Percentiles rank a stretch among this genome's conserved stretches.
Evolutionary conservation across 2,888 invertebrate species (phyloP).

Genomic region (Drosophila quasianomalipes): DNA sequence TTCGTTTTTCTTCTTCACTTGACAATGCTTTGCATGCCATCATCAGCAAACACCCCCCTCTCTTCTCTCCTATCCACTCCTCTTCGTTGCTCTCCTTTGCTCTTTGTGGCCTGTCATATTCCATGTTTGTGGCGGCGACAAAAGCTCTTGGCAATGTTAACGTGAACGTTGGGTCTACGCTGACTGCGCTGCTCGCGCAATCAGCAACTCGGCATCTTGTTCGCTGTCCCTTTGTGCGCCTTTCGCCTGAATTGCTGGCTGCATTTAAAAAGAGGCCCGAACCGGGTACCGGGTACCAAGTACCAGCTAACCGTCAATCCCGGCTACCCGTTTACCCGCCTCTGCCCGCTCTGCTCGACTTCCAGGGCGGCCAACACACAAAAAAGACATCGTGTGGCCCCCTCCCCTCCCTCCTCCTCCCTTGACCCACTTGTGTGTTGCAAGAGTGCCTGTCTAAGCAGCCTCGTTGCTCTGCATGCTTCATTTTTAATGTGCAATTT

Average conservation of each 20-base stretch:
- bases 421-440: background rate
- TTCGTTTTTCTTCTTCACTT: slow-evolving; percentile 70
- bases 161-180: slow-evolving; percentile 31
- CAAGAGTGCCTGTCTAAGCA: slow-evolving; percentile 19
- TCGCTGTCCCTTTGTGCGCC: slow-evolving; percentile 80
- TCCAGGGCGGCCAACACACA: slow-evolving; percentile 59
- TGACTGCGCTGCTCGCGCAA: slow-evolving; percentile 67
- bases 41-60: slow-evolving; percentile 4
- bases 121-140: slow-evolving; percentile 79
- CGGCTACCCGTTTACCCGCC: slow-evolving; percentile 7
- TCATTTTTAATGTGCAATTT: slow-evolving; percentile 78
- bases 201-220: slow-evolving; percentile 81
- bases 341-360: background rate
- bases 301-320: slow-evolving; percentile 16
- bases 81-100: background rate
- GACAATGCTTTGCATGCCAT: slow-evolving; percentile 76
- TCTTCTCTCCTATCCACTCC: background rate
- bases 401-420: background rate
- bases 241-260: slow-evolving; percentile 70
- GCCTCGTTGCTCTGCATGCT: slow-evolving; percentile 59
- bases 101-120: slow-evolving; percentile 72
- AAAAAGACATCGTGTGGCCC: slow-evolving; percentile 60
- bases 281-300: slow-evolving; percentile 23
- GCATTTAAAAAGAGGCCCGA: slow-evolving; percentile 65
- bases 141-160: slow-evolving; percentile 62